phyloP scores from a whole-genome alignment of 2,888 invertebrate species.

The Molanna angustata region DNA sequence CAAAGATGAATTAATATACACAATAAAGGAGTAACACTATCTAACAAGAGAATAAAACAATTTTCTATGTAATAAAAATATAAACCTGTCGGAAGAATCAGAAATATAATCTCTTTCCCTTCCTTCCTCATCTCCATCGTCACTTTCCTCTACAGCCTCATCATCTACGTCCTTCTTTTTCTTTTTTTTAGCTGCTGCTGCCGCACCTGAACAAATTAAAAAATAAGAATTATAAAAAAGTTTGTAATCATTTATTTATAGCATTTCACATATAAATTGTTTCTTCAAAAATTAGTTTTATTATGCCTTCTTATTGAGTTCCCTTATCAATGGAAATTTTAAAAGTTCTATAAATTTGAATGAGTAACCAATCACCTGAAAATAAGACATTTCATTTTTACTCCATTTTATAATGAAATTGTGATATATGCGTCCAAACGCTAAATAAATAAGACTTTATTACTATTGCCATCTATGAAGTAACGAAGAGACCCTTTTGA shows the following conservation, averaged over 20 bases:
- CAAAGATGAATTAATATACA: neutral
- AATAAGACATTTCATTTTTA: too few relatives aligned
- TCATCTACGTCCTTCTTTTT: conserved; percentile 81
- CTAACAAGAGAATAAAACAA: neutral
- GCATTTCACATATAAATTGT: too few relatives aligned
- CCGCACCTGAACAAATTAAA: conserved; percentile 31
- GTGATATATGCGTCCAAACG: too few relatives aligned
- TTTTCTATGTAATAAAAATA: conserved; percentile 3
- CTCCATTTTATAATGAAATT: too few relatives aligned
- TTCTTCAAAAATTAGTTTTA: too few relatives aligned
- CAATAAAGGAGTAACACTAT: neutral
- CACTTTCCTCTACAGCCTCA: conserved; percentile 94
- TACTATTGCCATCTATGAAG: too few relatives aligned
- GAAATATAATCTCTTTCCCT: conserved; percentile 93
- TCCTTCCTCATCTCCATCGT: conserved; percentile 96
- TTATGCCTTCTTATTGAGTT: too few relatives aligned
- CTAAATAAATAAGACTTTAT: too few relatives aligned
- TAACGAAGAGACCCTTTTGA: too few relatives aligned
- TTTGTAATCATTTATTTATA: neutral
- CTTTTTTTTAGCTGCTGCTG: conserved; percentile 59
- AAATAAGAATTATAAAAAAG: neutral
- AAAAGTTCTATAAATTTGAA: too few relatives aligned
- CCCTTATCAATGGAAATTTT: too few relatives aligned
- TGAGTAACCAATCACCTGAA: too few relatives aligned
- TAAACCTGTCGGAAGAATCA: conserved; percentile 73